Percentiles rank a stretch among this genome's conserved stretches.
Conservation (phyloP, 2,888 invertebrate genomes). For the Pyralis farinalis region DNA sequence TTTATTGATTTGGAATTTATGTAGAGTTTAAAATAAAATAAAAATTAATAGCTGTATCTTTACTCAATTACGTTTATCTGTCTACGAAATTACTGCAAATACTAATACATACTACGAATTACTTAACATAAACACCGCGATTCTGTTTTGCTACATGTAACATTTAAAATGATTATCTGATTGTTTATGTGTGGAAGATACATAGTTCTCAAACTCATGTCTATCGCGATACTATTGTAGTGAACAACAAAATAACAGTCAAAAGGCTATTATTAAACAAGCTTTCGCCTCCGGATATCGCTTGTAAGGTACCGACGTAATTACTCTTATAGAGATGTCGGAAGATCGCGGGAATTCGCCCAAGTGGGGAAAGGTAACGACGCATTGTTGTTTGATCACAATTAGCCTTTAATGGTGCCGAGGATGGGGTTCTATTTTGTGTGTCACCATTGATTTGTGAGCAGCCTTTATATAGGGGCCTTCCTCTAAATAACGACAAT, state of each 20-base stretch:
- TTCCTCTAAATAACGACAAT: too few relatives aligned
- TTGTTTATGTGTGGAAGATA: too few relatives aligned
- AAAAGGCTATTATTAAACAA: conserved; percentile 21
- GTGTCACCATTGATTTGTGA: conserved; percentile 10
- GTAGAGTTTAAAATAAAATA: too few relatives aligned
- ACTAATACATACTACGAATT: too few relatives aligned
- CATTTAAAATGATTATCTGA: too few relatives aligned
- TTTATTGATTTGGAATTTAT: too few relatives aligned
- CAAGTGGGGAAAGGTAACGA: conserved; percentile 44
- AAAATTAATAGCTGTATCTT: too few relatives aligned
- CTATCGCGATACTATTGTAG: not conserved
- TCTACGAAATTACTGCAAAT: too few relatives aligned
- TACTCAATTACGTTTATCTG: too few relatives aligned
- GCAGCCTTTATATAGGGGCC: conserved; percentile 8
- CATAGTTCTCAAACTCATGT: not conserved
- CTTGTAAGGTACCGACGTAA: conserved; percentile 26
- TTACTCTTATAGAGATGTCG: conserved; percentile 42
- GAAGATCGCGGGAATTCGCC: conserved; percentile 50
- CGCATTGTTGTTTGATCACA: conserved; percentile 51
- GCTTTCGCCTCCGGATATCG: conserved; percentile 9
- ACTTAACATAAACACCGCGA: too few relatives aligned
- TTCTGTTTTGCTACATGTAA: too few relatives aligned
- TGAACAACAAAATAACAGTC: conserved; percentile 26
- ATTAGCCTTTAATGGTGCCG: conserved; percentile 43
- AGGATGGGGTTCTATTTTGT: conserved; percentile 24